Base-by-base conservation (phyloP, 1,140 invertebrate genomes). In the Solenopsis fugax region DNA sequence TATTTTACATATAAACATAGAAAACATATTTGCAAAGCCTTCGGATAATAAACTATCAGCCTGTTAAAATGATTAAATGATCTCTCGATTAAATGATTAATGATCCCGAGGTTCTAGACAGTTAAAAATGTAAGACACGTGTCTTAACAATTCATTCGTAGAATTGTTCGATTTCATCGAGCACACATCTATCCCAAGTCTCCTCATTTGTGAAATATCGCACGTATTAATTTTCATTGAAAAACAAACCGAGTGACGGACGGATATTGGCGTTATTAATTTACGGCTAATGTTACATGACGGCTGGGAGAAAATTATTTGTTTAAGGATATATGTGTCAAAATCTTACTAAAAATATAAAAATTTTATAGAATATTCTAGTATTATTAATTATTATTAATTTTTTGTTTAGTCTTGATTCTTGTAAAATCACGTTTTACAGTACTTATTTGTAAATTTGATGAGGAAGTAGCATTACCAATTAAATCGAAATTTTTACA, bases 111-210 rank as follows among this genome's bases (percentile, higher is more conserved):
- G 41, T 54, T 56, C 9, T 6, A 58, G 13, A 13, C 6, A 34
- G 5, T 45, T 65, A 41, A 54, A 80, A 52, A 65, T 85, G 21
- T 41, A 78, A 52, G 13, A 67, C 50, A 48, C 13, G 29, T 7
- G 37, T 34, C 29, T 52, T 77, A 52, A 69, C 29, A 37, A 18
- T 45, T 69, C 37, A 16, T 37, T 45, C 13, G 50, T 6, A 45
- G 50, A 81, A 86, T 62, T 76, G n/a, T 85, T n/a, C 24, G 67
- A 80, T 80, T 86, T 86, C 52, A 81, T 37, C 60, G 4, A 65
- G 34, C 18, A 52, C 75, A 52, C 75, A 13, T 69, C 41, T 50
- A 29, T 29, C 58, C 21, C 21, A 54, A 48, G 7, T 50, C 24
- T 45, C 58, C 34, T 29, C 58, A 54, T 29, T 85, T 45, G 73